Evolutionary conservation across 2,888 invertebrate genomes (phyloP).

Genomic region (Heliconius charithonia): DNA sequence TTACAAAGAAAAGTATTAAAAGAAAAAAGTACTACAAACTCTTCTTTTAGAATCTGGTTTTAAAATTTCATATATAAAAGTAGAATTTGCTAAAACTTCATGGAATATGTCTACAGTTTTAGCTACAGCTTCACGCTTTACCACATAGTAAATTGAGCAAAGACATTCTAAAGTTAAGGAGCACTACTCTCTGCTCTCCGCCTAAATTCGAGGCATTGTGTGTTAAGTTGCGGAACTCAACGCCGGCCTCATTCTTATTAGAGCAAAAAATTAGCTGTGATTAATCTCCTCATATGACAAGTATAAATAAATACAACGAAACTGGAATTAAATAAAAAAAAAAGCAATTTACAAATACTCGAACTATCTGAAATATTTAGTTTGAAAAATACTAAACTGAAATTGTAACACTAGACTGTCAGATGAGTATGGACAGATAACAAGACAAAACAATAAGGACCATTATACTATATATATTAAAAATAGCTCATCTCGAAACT

Average conservation of each 20-base stretch:
- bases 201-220: neutral
- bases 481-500: conserved; percentile 18
- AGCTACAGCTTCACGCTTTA: neutral
- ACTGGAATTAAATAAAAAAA: neutral
- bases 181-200: no score
- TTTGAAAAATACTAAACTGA: neutral
- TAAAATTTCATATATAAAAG: neutral
- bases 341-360: neutral
- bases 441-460: conserved; percentile 7
- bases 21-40: conserved; percentile 24
- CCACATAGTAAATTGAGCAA: no score
- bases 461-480: neutral
- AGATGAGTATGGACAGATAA: conserved; percentile 3
- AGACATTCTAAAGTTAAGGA: no score
- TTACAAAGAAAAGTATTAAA: conserved; percentile 28
- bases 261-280: neutral
- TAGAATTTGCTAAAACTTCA: neutral
- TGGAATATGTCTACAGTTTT: neutral
- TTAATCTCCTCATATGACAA: neutral
- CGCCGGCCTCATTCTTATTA: neutral
- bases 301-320: neutral
- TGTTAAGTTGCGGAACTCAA: neutral
- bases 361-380: neutral
- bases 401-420: neutral
- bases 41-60: conserved; percentile 11